Percentiles rank a stretch among this genome's conserved stretches.
Conservation (phyloP, 2,113 vertebrate genomes). For the Zosterops japonicus region DNA sequence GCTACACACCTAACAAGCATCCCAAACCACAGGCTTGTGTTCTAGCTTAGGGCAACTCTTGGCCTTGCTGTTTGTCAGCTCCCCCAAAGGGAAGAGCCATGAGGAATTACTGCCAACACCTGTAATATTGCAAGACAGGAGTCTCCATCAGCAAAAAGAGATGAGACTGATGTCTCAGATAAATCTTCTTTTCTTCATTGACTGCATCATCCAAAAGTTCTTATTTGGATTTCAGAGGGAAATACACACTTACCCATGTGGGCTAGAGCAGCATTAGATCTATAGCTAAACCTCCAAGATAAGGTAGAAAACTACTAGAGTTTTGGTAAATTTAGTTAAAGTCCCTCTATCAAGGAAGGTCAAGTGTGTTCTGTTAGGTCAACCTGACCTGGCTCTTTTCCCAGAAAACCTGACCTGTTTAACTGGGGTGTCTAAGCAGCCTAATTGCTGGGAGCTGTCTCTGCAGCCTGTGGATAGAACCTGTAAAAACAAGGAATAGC, state of each 20-base stretch:
- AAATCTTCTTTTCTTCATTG: neutral
- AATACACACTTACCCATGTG: neutral
- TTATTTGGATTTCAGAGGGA: neutral
- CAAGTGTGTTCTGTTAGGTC: neutral
- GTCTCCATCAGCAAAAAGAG: neutral
- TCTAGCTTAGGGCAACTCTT: slow-evolving; percentile 22
- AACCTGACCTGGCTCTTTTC: neutral
- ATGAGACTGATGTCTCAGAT: neutral
- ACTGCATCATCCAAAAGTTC: neutral
- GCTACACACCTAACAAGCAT: neutral
- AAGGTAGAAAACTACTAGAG: neutral
- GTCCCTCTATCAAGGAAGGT: neutral
- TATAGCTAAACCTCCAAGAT: neutral
- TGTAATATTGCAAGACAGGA: neutral
- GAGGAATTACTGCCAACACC: neutral
- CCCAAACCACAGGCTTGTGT: neutral
- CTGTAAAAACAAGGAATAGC: neutral
- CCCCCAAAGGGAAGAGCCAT: neutral
- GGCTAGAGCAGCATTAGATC: neutral
- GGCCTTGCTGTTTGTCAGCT: slow-evolving; percentile 29
- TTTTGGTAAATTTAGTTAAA: neutral
- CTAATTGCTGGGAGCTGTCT: neutral
- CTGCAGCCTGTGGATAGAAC: neutral
- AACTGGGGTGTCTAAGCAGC: neutral
- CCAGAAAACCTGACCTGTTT: neutral